Evolutionary conservation across 2,113 vertebrate genomes (phyloP).

Genomic region (Scophthalmus maximus): DNA sequence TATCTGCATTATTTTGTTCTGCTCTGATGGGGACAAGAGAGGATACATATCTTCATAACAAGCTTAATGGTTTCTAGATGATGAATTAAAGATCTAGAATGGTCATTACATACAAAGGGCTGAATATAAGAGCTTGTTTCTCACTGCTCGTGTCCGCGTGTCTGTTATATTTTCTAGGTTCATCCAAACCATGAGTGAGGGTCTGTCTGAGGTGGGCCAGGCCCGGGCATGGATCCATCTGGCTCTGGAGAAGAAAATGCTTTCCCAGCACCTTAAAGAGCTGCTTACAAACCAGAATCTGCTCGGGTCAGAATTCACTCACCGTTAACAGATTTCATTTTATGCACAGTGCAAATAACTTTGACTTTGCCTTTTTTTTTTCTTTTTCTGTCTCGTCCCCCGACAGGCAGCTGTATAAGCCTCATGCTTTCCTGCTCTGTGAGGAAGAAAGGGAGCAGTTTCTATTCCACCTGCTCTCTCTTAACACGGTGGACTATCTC

Average conservation of each 20-base stretch:
- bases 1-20: too few species aligned
- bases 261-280: constrained; percentile 97
- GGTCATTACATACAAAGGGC: too few species aligned
- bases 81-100: too few species aligned
- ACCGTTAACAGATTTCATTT: neutral
- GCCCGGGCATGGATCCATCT: constrained; percentile 96
- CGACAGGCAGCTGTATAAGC: constrained; percentile 94
- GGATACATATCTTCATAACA: too few species aligned
- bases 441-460: constrained; percentile 98
- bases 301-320: constrained; percentile 75
- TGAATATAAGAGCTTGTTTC: too few species aligned
- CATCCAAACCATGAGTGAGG: constrained; percentile 94
- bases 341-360: neutral
- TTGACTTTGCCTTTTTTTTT: neutral
- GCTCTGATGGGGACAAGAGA: too few species aligned
- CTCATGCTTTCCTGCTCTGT: constrained; percentile 94
- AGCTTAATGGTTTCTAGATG: too few species aligned
- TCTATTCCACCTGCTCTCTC: constrained; percentile 94
- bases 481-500: constrained; percentile 98
- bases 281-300: constrained; percentile 88
- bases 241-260: constrained; percentile 95
- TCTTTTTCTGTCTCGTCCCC: constrained; percentile 2
- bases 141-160: too few species aligned
- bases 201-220: constrained; percentile 94
- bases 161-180: constrained; percentile 82